Conservation (phyloP, 64 coral and sea anemone genomes). For the Catalaphyllia jardinei region DNA sequence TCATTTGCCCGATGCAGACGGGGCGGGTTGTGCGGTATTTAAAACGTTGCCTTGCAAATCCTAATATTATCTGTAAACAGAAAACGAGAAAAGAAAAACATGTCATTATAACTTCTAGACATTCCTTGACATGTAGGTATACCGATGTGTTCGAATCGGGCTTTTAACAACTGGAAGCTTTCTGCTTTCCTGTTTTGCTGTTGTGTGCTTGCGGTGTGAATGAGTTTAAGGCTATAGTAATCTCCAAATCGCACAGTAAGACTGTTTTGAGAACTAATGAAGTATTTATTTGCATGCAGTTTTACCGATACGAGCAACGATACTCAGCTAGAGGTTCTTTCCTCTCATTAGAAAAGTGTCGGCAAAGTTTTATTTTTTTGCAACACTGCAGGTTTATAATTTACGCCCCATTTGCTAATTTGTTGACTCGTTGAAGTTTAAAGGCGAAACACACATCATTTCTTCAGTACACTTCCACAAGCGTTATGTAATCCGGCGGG, state of each 20-base stretch:
- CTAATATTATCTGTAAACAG: slow-evolving; percentile 55
- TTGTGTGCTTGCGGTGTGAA: slow-evolving; percentile 1
- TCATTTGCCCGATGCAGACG: slow-evolving; percentile 32
- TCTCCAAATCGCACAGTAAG: slow-evolving; percentile 21
- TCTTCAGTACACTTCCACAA: neutral
- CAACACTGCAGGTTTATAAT: neutral
- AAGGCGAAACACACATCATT: neutral
- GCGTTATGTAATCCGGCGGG: slow-evolving; percentile 17
- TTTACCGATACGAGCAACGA: slow-evolving; percentile 19
- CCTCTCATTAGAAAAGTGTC: neutral
- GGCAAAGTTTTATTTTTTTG: neutral
- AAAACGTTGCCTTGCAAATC: slow-evolving; percentile 33
- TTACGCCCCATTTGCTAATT: neutral
- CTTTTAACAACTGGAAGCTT: neutral
- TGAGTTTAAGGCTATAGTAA: slow-evolving; percentile 20
- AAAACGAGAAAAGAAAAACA: slow-evolving; percentile 45
- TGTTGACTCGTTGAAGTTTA: neutral
- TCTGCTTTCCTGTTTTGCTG: neutral
- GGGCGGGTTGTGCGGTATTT: slow-evolving; percentile 42
- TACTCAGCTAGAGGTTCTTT: neutral
- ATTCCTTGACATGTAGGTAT: slow-evolving; percentile 18
- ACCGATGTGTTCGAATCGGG: neutral
- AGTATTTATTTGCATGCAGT: slow-evolving; percentile 40
- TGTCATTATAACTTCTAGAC: slow-evolving; percentile 12
- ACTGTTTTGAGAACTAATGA: slow-evolving; percentile 27